Percentiles rank a stretch among this genome's conserved stretches.
Conservation (phyloP, 2,888 invertebrate species). For the Microplitis manilae region DNA sequence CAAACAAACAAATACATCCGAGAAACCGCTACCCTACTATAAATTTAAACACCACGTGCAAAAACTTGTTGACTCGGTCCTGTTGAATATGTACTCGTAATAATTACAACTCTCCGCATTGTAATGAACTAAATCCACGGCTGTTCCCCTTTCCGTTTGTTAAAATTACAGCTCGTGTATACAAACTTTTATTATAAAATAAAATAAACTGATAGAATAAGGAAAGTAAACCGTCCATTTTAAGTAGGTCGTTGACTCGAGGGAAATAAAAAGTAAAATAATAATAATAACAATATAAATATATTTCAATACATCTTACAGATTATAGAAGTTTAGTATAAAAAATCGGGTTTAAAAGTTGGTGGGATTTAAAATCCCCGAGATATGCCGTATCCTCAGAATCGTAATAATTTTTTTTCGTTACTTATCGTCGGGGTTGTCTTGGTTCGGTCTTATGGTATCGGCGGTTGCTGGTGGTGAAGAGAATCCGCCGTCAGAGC, state of each 20-base stretch:
- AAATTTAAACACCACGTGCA: conserved; percentile 34
- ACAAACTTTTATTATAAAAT: not conserved
- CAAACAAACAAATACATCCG: conserved; percentile 9
- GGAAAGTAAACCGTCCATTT: not conserved
- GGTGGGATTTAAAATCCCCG: not conserved
- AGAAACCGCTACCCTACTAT: conserved; percentile 4
- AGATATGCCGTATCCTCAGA: not conserved
- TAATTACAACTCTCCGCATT: conserved; percentile 25
- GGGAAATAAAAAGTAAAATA: not conserved
- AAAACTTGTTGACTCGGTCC: conserved; percentile 42
- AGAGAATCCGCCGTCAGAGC: not conserved
- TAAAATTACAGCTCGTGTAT: too few species aligned
- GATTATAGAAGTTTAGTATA: not conserved
- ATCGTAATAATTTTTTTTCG: not conserved
- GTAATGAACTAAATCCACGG: not conserved
- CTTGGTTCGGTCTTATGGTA: not conserved
- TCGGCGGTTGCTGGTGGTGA: not conserved
- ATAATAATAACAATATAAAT: not conserved
- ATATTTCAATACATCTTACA: not conserved
- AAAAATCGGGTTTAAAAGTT: not conserved
- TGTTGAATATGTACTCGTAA: conserved; percentile 35
- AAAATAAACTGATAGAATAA: not conserved
- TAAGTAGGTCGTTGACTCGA: not conserved
- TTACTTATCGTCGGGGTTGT: not conserved
- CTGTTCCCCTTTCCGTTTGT: not conserved